Conservation (phyloP, 1,140 invertebrate species). For the Drosophila paulistorum region DNA sequence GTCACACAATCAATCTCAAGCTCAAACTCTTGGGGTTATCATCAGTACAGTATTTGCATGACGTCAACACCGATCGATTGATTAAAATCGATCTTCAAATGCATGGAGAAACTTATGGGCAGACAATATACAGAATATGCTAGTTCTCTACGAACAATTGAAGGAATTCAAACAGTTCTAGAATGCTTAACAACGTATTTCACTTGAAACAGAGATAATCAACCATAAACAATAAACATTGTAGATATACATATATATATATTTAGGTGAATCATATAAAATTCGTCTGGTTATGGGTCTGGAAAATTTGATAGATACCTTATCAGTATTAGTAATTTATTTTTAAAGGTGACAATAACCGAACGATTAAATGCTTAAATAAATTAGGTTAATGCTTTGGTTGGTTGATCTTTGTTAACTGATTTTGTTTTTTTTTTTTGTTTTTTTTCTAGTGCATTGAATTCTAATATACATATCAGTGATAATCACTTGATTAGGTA, state of each 20-base stretch:
- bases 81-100: conserved; percentile 52
- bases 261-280: conserved; percentile 29
- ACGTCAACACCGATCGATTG: conserved; percentile 4
- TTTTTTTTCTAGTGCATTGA: not conserved
- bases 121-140: conserved; percentile 25
- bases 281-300: conserved; percentile 34
- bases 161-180: not conserved
- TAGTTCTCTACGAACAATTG: conserved; percentile 25
- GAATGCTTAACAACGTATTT: not conserved
- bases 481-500: conserved; percentile 79
- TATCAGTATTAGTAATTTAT: conserved; percentile 21
- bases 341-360: conserved; percentile 11
- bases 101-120: conserved; percentile 37
- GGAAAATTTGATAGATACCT: conserved; percentile 26
- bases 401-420: not conserved
- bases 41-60: conserved; percentile 1
- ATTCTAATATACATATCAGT: too few species aligned
- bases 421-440: conserved; percentile 2
- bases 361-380: conserved; percentile 4
- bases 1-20: conserved; percentile 23
- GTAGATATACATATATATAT: not conserved
- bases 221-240: not conserved
- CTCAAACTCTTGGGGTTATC: conserved; percentile 51
- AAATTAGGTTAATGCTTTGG: not conserved
- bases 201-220: too few species aligned